Conservation (phyloP, 2,113 vertebrate species). For the Burhinus bistriatus region DNA sequence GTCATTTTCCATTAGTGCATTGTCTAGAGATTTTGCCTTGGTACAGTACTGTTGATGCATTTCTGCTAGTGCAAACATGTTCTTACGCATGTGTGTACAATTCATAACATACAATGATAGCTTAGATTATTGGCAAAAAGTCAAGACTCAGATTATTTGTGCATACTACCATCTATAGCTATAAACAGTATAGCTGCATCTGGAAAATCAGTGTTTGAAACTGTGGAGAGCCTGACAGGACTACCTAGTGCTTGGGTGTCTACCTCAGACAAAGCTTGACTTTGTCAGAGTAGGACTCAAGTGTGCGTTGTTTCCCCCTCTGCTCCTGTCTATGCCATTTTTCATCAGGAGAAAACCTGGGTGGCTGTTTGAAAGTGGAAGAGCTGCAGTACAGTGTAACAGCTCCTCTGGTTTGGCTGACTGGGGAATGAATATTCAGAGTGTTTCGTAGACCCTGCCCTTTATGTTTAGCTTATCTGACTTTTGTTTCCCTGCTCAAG, state of each 20-base stretch:
- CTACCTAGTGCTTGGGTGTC: not conserved
- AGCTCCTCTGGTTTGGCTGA: not conserved
- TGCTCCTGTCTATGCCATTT: not conserved
- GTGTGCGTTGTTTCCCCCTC: fast-evolving
- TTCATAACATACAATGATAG: not conserved
- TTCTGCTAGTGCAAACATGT: not conserved
- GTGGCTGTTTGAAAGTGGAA: not conserved
- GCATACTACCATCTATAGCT: not conserved
- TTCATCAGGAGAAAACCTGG: not conserved
- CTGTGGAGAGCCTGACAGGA: not conserved
- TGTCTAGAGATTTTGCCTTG: not conserved
- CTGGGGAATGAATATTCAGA: not conserved
- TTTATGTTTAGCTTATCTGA: not conserved
- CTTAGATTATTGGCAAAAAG: not conserved
- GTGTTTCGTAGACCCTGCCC: not conserved
- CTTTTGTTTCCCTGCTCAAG: not conserved
- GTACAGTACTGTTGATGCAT: not conserved
- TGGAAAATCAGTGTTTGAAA: not conserved
- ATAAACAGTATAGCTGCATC: not conserved
- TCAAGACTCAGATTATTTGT: not conserved
- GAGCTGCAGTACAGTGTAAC: not conserved
- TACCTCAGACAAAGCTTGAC: not conserved
- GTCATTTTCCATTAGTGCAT: not conserved
- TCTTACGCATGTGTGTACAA: not conserved
- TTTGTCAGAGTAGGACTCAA: not conserved